Percentiles rank a stretch among this genome's conserved stretches.
Conservation (phyloP, 2,797 vertebrate species). For the Psittacula derbiana region DNA sequence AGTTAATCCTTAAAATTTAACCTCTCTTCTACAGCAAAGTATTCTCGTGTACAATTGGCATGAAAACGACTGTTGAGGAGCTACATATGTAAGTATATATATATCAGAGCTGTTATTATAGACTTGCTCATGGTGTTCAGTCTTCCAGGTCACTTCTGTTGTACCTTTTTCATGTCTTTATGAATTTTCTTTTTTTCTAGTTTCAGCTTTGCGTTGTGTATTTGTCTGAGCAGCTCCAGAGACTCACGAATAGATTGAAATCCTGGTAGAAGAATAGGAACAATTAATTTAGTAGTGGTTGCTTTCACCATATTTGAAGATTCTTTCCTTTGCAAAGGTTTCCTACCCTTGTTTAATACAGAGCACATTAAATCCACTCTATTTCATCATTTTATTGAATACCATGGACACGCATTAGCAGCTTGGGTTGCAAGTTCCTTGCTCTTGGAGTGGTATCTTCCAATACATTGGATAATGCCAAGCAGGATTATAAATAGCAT, state of each 20-base stretch:
- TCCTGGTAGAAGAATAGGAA: slow-evolving; percentile 71
- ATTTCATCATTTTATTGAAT: neutral
- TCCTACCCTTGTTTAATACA: neutral
- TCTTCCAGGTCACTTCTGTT: slow-evolving; percentile 51
- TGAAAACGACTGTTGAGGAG: neutral
- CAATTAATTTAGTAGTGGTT: neutral
- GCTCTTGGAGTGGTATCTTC: neutral
- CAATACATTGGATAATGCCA: neutral
- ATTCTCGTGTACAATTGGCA: neutral
- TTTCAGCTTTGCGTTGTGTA: slow-evolving; percentile 80
- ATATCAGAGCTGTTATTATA: neutral
- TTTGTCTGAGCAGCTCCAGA: slow-evolving; percentile 82
- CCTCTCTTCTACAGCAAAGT: neutral
- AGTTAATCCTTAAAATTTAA: neutral
- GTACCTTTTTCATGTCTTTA: slow-evolving; percentile 73
- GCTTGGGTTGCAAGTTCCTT: neutral
- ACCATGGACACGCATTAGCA: neutral
- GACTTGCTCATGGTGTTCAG: slow-evolving; percentile 59
- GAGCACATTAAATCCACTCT: neutral
- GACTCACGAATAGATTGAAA: slow-evolving; percentile 83
- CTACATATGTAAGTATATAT: neutral
- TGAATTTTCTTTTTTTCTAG: slow-evolving; percentile 81
- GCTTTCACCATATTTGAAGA: neutral
- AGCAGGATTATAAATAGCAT: rapidly evolving
- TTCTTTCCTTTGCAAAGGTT: neutral